Percentiles rank a stretch among this genome's conserved stretches.
phyloP scores from a whole-genome alignment of 2,113 vertebrate species.

The Terrapene triunguis region DNA sequence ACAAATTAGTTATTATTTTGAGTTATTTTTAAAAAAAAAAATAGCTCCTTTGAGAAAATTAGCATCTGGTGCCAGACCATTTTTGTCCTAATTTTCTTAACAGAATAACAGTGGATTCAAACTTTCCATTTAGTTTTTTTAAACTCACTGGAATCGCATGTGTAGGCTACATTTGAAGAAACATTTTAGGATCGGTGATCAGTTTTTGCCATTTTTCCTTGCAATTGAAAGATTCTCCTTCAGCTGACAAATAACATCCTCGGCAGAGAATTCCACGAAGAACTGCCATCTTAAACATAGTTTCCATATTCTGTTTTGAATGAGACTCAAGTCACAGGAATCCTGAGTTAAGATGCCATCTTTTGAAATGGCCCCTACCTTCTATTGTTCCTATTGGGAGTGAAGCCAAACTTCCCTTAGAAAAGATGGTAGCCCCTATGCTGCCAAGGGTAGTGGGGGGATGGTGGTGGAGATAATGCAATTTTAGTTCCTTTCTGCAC shows the following conservation, averaged over 20 bases:
- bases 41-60: background rate
- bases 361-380: background rate
- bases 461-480: background rate
- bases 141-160: background rate
- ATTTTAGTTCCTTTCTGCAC: background rate
- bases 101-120: background rate
- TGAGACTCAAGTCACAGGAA: background rate
- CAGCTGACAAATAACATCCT: background rate
- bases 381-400: background rate
- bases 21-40: background rate
- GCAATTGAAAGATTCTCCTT: rapidly evolving
- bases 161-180: background rate
- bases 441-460: background rate
- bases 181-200: background rate
- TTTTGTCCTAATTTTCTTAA: background rate
- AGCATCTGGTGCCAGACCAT: rapidly evolving
- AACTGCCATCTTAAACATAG: background rate
- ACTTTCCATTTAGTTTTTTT: background rate
- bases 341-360: background rate
- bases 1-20: background rate
- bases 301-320: background rate
- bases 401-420: background rate
- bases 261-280: background rate
- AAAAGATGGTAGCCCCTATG: background rate
- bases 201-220: background rate